Conservation (phyloP, 2,888 invertebrate genomes). For the Eupithecia inturbata region DNA sequence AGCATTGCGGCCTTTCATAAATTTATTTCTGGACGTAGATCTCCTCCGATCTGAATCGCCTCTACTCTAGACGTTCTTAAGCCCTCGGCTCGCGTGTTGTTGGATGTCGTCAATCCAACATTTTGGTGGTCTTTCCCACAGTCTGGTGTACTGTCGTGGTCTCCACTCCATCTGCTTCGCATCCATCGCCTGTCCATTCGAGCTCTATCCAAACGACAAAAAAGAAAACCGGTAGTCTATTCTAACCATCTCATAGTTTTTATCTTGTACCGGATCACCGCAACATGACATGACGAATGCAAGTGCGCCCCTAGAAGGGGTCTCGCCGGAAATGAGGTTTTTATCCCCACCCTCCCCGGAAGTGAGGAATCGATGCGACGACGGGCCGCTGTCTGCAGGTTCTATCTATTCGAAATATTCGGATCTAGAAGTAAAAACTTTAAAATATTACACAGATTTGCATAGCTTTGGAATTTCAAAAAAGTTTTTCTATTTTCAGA, state of each 20-base stretch:
- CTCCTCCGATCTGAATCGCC: too few relatives aligned
- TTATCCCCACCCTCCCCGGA: conserved; percentile 66
- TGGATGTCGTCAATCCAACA: background rate
- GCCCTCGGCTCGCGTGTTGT: background rate
- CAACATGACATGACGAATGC: conserved; percentile 52
- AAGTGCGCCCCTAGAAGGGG: conserved; percentile 64
- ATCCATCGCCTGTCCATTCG: background rate
- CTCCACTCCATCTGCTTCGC: background rate
- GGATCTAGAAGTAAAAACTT: background rate
- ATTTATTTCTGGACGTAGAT: too few relatives aligned
- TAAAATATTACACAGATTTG: background rate
- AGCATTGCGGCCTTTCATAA: too few relatives aligned
- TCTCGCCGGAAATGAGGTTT: conserved; percentile 75
- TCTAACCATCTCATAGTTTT: background rate
- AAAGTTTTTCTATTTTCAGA: too few relatives aligned
- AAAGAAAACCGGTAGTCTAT: background rate
- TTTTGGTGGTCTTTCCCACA: background rate
- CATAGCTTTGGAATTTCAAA: too few relatives aligned
- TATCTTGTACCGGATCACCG: conserved; percentile 34
- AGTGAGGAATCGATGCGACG: conserved; percentile 53
- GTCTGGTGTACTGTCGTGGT: background rate
- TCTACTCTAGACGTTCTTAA: too few relatives aligned
- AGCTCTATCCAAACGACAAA: background rate
- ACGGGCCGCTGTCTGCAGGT: conserved; percentile 30
- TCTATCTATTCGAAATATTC: background rate